These are phyloP conservation scores for Lagenorhynchus albirostris DNA, from an alignment of 2,113 vertebrate species.

Conservation along the genomic window DNA sequence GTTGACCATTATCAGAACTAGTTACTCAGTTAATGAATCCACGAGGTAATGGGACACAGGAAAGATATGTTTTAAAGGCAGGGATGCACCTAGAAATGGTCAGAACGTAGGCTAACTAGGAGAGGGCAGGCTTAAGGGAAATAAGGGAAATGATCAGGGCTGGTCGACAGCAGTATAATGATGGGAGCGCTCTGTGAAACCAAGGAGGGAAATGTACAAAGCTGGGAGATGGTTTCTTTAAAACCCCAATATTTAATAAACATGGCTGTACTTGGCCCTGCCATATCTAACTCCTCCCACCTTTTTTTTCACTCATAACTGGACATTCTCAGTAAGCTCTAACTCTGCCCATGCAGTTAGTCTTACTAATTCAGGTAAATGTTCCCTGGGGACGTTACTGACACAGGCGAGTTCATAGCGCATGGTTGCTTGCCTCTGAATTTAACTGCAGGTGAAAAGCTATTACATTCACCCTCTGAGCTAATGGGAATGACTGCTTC, in stretches of 20 bases:
- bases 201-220: neutral
- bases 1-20: neutral
- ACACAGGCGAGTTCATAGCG: neutral
- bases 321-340: conserved; percentile 3
- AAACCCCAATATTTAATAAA: neutral
- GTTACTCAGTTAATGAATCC: neutral
- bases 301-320: neutral
- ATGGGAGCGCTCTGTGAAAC: neutral
- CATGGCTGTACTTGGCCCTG: neutral
- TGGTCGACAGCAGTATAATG: no score
- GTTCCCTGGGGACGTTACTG: neutral
- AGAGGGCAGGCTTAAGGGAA: neutral
- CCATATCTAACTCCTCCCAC: neutral
- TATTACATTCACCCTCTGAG: conserved; percentile 41
- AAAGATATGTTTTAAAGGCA: neutral
- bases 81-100: neutral
- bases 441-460: conserved; percentile 44
- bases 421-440: neutral
- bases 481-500: conserved; percentile 1
- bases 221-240: neutral
- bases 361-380: conserved; percentile 46
- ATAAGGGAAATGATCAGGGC: neutral
- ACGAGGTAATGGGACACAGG: neutral
- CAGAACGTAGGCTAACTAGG: neutral
- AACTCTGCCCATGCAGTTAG: conserved; percentile 37